phyloP scores from a whole-genome alignment of 2,113 vertebrate genomes.

The Anolis sagrei region DNA sequence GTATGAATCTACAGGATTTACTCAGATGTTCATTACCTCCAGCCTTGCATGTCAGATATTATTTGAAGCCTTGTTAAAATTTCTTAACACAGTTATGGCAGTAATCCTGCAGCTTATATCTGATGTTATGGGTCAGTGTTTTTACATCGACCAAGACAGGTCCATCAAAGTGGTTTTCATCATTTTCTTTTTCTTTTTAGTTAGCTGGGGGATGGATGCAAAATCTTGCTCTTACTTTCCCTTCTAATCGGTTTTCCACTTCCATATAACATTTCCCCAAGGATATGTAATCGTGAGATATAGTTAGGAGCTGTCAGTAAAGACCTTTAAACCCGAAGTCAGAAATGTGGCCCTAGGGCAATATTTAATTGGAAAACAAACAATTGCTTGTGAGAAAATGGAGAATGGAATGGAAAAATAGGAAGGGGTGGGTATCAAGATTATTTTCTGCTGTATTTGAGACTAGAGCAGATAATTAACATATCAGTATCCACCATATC shows the following conservation, averaged over 20 bases:
- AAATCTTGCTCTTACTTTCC: constrained; percentile 33
- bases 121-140: constrained; percentile 46
- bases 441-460: constrained; percentile 1
- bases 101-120: constrained; percentile 43
- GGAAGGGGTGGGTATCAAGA: constrained; percentile 5
- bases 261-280: constrained; percentile 34
- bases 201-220: constrained; percentile 43
- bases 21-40: constrained; percentile 54
- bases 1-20: constrained; percentile 42
- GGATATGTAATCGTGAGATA: constrained; percentile 38
- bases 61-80: constrained; percentile 52
- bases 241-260: constrained; percentile 56
- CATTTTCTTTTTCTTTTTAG: constrained; percentile 32
- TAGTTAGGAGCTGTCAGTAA: constrained; percentile 42
- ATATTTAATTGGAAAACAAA: constrained; percentile 30
- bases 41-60: constrained; percentile 41
- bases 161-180: constrained; percentile 47
- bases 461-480: not conserved
- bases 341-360: constrained; percentile 43
- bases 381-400: constrained; percentile 29
- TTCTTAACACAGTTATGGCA: constrained; percentile 51
- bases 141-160: constrained; percentile 35
- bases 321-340: constrained; percentile 14
- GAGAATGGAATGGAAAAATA: constrained; percentile 29
- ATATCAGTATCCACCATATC: not conserved